phyloP scores from a whole-genome alignment of 2,113 vertebrate genomes.

The Equus quagga region DNA sequence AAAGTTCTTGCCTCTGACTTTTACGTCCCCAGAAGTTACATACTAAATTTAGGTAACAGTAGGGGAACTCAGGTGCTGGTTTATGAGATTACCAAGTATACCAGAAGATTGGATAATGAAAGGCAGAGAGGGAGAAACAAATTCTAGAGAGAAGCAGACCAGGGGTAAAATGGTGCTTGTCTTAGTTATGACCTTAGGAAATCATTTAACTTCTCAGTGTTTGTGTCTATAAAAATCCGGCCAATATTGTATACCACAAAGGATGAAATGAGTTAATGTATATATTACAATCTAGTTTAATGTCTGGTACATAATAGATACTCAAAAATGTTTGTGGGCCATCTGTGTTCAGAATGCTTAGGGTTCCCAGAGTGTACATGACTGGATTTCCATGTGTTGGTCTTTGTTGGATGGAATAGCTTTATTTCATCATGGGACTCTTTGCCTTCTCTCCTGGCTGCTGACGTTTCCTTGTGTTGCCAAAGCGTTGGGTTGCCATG shows the following conservation, averaged over 20 bases:
- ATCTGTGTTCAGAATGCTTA: background rate
- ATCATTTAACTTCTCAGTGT: background rate
- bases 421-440: background rate
- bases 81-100: background rate
- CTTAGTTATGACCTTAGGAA: background rate
- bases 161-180: background rate
- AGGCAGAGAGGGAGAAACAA: background rate
- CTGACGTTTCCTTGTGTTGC: background rate
- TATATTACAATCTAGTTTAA: background rate
- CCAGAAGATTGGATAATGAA: background rate
- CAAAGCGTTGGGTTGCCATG: background rate
- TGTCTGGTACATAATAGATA: background rate
- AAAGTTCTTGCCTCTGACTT: background rate
- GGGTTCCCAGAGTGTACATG: background rate
- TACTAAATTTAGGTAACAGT: background rate
- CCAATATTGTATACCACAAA: background rate
- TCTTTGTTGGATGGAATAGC: background rate
- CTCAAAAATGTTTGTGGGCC: background rate
- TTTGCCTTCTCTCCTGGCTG: background rate
- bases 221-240: constrained; percentile 35
- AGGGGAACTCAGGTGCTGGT: background rate
- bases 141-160: background rate
- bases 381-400: background rate
- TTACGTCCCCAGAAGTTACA: background rate
- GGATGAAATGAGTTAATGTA: background rate